Evolutionary conservation across 1,140 invertebrate genomes (phyloP), one percentile per base, ranked within the genome.

Genomic region (Phymorhynchus buccinoides): DNA sequence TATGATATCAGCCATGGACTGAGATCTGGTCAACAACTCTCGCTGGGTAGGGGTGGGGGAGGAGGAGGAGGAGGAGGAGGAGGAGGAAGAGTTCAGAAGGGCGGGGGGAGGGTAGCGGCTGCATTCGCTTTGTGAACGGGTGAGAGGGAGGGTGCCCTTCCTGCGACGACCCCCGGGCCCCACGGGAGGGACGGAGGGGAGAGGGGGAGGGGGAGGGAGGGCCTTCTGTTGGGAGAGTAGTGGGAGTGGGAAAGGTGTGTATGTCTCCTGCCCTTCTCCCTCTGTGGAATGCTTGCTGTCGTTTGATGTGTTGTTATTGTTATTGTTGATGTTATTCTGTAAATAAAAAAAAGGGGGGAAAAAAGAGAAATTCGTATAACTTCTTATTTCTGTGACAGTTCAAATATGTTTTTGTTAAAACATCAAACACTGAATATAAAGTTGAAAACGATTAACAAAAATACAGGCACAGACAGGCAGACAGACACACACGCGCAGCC

Each of bases 151-250:
- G 18, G 81, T 27, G 37, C 62, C 39, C 0, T 35, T 62, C 44
- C 77, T 48, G 3, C 62, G 52, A 37, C 6, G 81, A 27, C 81
- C 62, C 18, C 52, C 81, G 1, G 81, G 81, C 0, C 81, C 81
- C 56, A 83, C 81, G n/a, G 81, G 81, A 0, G 81, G 81, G 0
- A 83, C 81, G 14, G 62, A 16, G 14, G 81, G 81, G 3, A 83
- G n/a, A 39, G 81, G 80, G 14, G 81, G 81, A 2, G 73, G n/a
- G 62, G 81, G 80, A 44, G 81, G 81, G 3, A 83, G 66, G 62
- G 39, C 62, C 18, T 35, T 41, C 56, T 62, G 80, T 48, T 39
- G 32, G 32, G 52, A 37, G 9, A 1, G 79, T 1, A 0, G 44
- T 9, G 4, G 42, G 44, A 71, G 39, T 16, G 37, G 1, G 35